Conservation (phyloP, 2,797 vertebrate species). For the Sciurus vulgaris region DNA sequence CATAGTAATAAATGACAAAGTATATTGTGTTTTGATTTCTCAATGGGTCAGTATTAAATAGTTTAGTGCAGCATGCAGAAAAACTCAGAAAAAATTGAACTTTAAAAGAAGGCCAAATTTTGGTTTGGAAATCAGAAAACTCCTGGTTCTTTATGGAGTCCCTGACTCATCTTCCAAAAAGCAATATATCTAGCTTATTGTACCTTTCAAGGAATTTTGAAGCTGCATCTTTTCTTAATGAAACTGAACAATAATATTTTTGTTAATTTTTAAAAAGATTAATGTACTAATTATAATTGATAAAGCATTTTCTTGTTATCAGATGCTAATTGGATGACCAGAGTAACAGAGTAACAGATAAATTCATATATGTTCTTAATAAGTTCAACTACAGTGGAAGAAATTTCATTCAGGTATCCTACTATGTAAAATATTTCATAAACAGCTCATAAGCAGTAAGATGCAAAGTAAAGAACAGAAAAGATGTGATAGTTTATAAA, state of each 20-base stretch:
- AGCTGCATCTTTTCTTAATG: not conserved
- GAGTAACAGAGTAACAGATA: not conserved
- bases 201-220: not conserved
- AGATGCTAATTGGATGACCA: not conserved
- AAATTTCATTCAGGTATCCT: not conserved
- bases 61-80: not conserved
- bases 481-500: not conserved
- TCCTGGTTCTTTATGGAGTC: not conserved
- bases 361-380: not conserved
- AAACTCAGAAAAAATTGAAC: slow-evolving; percentile 25
- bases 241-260: not conserved
- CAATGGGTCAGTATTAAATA: not conserved
- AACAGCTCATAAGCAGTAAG: not conserved
- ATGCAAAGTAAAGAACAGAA: not conserved
- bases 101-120: slow-evolving; percentile 27
- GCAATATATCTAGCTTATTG: not conserved
- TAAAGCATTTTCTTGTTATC: not conserved
- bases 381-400: not conserved
- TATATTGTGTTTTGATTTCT: not conserved
- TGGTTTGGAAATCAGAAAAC: not conserved
- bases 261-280: not conserved
- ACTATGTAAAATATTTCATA: slow-evolving; percentile 22
- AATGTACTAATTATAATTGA: not conserved
- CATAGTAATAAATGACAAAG: not conserved
- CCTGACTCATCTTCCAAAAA: not conserved